Percentiles rank a stretch among this genome's conserved stretches.
Conservation (phyloP, 2,113 vertebrate species). For the Nicator chloris region DNA sequence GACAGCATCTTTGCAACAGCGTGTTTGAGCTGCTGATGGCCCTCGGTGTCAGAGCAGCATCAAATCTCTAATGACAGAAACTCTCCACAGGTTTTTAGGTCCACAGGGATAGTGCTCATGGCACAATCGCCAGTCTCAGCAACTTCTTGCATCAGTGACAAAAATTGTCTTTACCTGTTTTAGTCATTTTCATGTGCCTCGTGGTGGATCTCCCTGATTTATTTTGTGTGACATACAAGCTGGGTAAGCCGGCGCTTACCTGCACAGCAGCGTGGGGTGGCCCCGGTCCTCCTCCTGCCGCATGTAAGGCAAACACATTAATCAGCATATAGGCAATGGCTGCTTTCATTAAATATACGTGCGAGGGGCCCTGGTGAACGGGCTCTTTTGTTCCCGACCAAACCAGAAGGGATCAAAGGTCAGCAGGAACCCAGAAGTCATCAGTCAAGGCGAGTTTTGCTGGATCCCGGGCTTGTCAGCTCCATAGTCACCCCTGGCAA, state of each 20-base stretch:
- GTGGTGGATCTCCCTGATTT: background rate
- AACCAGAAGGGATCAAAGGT: slow-evolving; percentile 83
- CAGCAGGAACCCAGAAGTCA: slow-evolving; percentile 81
- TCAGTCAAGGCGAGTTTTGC: slow-evolving; percentile 83
- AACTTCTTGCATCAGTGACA: background rate
- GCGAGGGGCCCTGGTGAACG: slow-evolving; percentile 70
- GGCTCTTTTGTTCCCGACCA: slow-evolving; percentile 73
- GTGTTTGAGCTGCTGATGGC: background rate
- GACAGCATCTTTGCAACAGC: background rate
- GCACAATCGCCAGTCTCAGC: background rate
- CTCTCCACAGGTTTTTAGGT: background rate
- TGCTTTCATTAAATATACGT: slow-evolving; percentile 60
- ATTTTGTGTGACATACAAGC: background rate
- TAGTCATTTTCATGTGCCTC: background rate
- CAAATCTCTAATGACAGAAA: slow-evolving; percentile 29
- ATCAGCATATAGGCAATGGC: slow-evolving; percentile 59
- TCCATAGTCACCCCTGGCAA: slow-evolving; percentile 79
- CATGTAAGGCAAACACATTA: slow-evolving; percentile 54
- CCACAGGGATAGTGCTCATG: background rate
- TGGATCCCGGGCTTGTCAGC: slow-evolving; percentile 77
- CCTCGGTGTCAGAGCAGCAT: slow-evolving; percentile 2
- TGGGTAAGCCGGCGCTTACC: background rate
- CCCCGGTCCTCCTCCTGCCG: background rate
- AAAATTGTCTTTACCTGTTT: slow-evolving; percentile 29
- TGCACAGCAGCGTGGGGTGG: background rate